Evolutionary conservation across 2,888 invertebrate genomes (phyloP).

Genomic region (Pyrrhosoma nymphula): DNA sequence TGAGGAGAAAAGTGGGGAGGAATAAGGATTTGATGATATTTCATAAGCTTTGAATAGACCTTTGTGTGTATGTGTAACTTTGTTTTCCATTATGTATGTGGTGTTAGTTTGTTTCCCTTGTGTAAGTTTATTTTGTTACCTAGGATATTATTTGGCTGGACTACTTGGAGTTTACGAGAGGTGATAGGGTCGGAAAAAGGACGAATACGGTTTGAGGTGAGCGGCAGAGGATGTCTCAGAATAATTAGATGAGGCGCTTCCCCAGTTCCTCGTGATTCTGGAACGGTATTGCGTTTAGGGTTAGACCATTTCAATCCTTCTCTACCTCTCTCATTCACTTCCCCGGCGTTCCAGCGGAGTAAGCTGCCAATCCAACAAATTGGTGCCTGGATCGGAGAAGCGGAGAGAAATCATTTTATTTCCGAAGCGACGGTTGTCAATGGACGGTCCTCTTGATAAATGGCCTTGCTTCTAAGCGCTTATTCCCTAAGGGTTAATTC

Average conservation of each 20-base stretch:
- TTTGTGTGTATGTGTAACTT: too few species aligned
- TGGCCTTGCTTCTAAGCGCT: background rate
- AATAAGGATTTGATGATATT: too few species aligned
- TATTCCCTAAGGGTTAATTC: too few species aligned
- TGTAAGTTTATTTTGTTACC: too few species aligned
- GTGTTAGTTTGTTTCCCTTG: too few species aligned
- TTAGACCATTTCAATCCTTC: background rate
- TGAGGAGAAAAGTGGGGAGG: too few species aligned
- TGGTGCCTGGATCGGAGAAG: background rate
- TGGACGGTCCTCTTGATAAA: background rate
- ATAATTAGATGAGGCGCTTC: constrained; percentile 6
- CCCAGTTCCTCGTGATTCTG: background rate
- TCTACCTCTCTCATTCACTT: background rate
- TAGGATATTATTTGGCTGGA: too few species aligned
- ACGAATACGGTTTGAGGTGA: background rate
- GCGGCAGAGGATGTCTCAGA: constrained; percentile 13
- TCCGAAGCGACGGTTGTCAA: background rate
- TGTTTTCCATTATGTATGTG: too few species aligned
- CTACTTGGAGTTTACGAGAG: too few species aligned
- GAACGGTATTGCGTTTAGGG: background rate
- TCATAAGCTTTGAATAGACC: too few species aligned
- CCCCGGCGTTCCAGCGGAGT: background rate
- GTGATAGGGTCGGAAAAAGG: background rate
- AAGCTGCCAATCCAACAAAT: background rate
- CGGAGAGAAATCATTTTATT: background rate